Conservation (phyloP, 2,797 vertebrate genomes). For the Rhodeus uyekii region DNA sequence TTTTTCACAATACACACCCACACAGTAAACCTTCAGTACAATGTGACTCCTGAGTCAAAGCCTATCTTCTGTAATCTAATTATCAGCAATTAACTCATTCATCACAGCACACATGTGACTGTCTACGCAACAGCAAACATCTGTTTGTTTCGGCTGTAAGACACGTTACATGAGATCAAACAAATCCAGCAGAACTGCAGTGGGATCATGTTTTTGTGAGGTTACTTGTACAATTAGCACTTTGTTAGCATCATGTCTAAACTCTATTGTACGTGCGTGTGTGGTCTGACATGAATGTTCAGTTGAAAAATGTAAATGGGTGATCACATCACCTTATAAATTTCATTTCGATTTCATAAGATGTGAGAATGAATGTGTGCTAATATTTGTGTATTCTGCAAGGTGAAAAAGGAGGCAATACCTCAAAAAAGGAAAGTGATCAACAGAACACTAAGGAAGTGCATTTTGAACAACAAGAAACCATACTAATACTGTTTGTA, state of each 20-base stretch:
- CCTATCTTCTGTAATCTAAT: slow-evolving; percentile 37
- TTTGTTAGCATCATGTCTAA: slow-evolving; percentile 11
- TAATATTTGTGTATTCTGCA: not conserved
- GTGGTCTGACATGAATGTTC: not conserved
- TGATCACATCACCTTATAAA: not conserved
- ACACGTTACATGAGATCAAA: slow-evolving; percentile 6
- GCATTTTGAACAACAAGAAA: too few species aligned
- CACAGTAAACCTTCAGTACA: not conserved
- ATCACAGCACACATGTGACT: slow-evolving; percentile 40
- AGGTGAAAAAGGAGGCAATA: not conserved
- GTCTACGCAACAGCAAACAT: slow-evolving; percentile 31
- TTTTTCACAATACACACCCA: slow-evolving; percentile 9
- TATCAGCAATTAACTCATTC: slow-evolving; percentile 46
- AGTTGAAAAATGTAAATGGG: not conserved
- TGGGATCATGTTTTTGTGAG: not conserved
- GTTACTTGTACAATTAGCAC: not conserved
- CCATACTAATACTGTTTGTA: too few species aligned
- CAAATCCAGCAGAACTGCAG: slow-evolving; percentile 12
- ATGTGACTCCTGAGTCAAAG: not conserved
- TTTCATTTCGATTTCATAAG: not conserved
- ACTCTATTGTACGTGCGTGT: not conserved
- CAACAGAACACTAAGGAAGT: too few species aligned
- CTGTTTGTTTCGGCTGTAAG: slow-evolving; percentile 9
- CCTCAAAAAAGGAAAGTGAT: too few species aligned
- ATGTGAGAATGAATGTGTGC: not conserved